Evolutionary conservation across 2,113 vertebrate genomes (phyloP).

Genomic region (Rhynchopsitta pachyrhyncha): DNA sequence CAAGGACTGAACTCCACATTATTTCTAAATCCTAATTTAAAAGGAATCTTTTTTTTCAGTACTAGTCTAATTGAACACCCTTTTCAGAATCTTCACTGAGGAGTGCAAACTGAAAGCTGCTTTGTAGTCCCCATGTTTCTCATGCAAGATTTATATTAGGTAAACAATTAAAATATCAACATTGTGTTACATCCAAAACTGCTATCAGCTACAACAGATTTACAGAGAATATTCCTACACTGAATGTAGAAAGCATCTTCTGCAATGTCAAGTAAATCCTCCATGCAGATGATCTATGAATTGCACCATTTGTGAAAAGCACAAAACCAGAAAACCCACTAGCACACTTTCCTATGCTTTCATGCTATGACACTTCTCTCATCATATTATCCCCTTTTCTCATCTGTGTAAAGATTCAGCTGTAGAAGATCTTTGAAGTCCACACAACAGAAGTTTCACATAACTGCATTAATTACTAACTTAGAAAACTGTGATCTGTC

Average conservation of each 20-base stretch:
- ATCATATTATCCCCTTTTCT: neutral
- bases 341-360: neutral
- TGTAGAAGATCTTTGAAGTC: neutral
- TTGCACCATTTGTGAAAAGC: neutral
- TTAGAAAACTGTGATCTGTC: slow-evolving; percentile 10
- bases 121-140: slow-evolving; percentile 2
- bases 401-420: slow-evolving; percentile 21
- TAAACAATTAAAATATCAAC: slow-evolving; percentile 16
- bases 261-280: neutral
- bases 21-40: slow-evolving; percentile 7
- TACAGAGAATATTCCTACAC: neutral
- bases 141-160: neutral
- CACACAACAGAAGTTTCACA: slow-evolving; percentile 7
- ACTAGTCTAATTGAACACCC: neutral
- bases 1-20: neutral
- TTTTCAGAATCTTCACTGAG: slow-evolving; percentile 15
- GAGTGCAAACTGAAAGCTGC: slow-evolving; percentile 2
- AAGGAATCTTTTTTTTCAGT: neutral
- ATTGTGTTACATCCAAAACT: neutral
- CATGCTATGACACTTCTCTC: slow-evolving; percentile 20
- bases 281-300: neutral
- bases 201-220: neutral
- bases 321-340: slow-evolving; percentile 21
- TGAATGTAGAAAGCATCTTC: slow-evolving; percentile 16
- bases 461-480: slow-evolving; percentile 6